A percentile compares a stretch with the other conserved stretches of the same genome.
Conservation (phyloP, 1,140 invertebrate genomes). For the Ooceraea biroi region DNA sequence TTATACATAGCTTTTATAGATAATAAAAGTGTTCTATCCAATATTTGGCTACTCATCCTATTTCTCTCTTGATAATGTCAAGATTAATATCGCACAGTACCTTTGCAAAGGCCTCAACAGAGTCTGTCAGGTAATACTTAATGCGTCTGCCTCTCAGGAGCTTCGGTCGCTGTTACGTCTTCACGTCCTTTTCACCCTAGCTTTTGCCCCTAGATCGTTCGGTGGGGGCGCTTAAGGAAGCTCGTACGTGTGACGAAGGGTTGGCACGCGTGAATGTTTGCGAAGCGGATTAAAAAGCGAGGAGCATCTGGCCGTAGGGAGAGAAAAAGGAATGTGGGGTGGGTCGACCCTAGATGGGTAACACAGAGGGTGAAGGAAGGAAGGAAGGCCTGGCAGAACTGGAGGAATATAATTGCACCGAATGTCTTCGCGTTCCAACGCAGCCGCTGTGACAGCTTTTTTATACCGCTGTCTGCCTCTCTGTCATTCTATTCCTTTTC, state of each 20-base stretch:
- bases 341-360: neutral
- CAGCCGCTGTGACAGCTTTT: constrained; percentile 62
- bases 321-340: constrained; percentile 8
- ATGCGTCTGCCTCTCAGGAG: neutral
- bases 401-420: constrained; percentile 71
- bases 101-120: neutral
- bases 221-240: neutral
- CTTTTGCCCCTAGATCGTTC: neutral
- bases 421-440: constrained; percentile 64
- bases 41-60: neutral
- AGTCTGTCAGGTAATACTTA: constrained; percentile 19
- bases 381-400: constrained; percentile 51
- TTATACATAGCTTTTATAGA: neutral
- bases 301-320: constrained; percentile 36
- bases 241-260: constrained; percentile 12
- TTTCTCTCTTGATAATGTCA: neutral
- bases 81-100: neutral
- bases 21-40: neutral
- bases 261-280: constrained; percentile 48
- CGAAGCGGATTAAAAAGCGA: constrained; percentile 68
- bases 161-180: constrained; percentile 10
- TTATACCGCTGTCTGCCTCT: constrained; percentile 11
- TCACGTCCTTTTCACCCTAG: neutral
- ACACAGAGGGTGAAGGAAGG: constrained; percentile 10
- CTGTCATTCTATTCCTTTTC: constrained; percentile 36